Percentiles rank a stretch among this genome's conserved stretches.
Evolutionary conservation across 2,113 vertebrate species (phyloP).

Genomic region (Hyperopisus bebe): DNA sequence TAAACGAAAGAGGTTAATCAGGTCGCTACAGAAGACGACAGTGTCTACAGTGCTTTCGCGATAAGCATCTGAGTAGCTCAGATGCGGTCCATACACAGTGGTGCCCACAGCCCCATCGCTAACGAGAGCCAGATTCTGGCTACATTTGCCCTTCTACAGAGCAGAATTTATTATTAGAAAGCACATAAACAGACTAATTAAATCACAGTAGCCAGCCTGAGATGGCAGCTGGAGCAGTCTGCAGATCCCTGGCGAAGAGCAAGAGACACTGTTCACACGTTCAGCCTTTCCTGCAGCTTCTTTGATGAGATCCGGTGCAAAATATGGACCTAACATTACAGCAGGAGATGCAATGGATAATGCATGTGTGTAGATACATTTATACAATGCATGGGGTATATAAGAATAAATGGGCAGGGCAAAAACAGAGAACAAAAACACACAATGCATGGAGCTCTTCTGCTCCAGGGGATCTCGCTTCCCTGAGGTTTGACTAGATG

Average conservation of each 20-base stretch:
- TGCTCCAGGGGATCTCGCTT: not conserved
- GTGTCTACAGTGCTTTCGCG: not conserved
- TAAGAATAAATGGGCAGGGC: not conserved
- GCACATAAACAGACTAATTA: slow-evolving; percentile 99
- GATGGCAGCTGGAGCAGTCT: slow-evolving; percentile 98
- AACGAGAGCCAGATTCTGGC: slow-evolving; percentile 70
- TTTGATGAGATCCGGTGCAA: not conserved
- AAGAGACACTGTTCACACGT: slow-evolving; percentile 77
- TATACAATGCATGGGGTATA: not conserved
- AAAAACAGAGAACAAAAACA: not conserved
- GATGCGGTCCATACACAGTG: not conserved
- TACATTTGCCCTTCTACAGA: slow-evolving; percentile 95
- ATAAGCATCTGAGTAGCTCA: not conserved
- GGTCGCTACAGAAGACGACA: not conserved
- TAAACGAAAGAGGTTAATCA: not conserved
- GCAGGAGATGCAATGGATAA: not conserved
- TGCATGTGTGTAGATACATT: not conserved
- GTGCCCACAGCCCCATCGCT: slow-evolving; percentile 65
- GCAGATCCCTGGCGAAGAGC: slow-evolving; percentile 94
- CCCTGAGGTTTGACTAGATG: not conserved
- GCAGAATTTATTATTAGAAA: slow-evolving; percentile 99
- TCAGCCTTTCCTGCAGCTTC: slow-evolving; percentile 40
- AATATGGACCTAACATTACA: not conserved
- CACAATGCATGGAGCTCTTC: not conserved
- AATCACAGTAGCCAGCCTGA: slow-evolving; percentile 98